Base-by-base conservation (phyloP, 2,113 vertebrate genomes). In the Nerophis lumbriciformis region DNA sequence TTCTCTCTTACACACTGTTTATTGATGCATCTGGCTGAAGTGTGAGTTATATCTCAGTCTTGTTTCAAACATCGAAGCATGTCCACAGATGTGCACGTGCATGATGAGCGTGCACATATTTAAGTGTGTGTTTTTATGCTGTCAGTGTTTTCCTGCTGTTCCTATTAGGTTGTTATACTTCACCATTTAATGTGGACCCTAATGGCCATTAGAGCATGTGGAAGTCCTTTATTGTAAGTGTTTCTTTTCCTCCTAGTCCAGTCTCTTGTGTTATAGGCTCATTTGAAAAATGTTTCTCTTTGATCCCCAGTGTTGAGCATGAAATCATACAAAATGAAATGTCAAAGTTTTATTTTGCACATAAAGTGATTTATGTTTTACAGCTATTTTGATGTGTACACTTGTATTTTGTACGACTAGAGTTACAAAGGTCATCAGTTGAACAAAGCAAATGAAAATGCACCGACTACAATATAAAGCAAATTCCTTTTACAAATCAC, bases 1-100 rank as follows among this genome's bases (percentile, higher is more conserved):
- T 45, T 16, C 51, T 64, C 59, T 71, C 59, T 38, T 45, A 61
- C 48, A 62, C 62, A 37, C 66, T 62, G 73, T 79, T 53, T 74
- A 78, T 77, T 61, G 7, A 71, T 63, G 61, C 77, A 85, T 83
- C 77, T 83, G 80, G 77, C 66, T 56, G 59, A 75, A 74, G 65
- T 79, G 68, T 75, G 79, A 86, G 85, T 85, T 81, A 85, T 80
- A 73, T 78, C 68, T 70, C 55, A 39, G 52, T 68, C 62, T 55
- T 55, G 69, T 65, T 75, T 83, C 68, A 82, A 79, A 77, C 68
- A 79, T 61, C 56, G 48, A 77, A 53, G 65, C 66, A 57, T 73
- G 77, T 72, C 67, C 72, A 73, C 83, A 85, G 80, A 77, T 82
- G 83, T 71, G 66, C 45, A 52, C 8, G 11, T 80, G 69, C 61